These are phyloP conservation scores for Oreotrochilus melanogaster DNA, from an alignment of 2,113 vertebrate species.

Conservation along the genomic window DNA sequence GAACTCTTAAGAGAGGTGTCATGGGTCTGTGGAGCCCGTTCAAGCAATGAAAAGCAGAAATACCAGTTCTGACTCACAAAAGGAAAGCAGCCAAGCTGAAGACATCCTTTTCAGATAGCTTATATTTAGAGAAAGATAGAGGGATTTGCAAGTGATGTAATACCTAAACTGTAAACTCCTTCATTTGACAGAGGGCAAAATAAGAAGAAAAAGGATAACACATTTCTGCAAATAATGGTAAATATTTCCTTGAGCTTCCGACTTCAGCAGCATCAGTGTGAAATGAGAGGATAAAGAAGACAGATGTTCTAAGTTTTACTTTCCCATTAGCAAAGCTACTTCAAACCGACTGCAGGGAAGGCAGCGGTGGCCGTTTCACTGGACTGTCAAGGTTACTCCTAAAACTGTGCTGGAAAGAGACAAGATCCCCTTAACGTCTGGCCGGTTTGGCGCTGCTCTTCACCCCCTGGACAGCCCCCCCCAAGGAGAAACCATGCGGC, in stretches of 20 bases:
- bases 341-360: not conserved
- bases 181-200: not conserved
- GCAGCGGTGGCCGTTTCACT: not conserved
- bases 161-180: not conserved
- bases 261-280: not conserved
- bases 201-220: not conserved
- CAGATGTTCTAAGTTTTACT: not conserved
- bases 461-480: not conserved
- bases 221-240: not conserved
- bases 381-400: not conserved
- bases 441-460: not conserved
- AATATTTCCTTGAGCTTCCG: not conserved
- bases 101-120: not conserved
- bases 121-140: not conserved
- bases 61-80: conserved; percentile 17
- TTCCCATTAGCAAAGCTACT: not conserved
- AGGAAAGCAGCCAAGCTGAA: not conserved
- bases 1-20: not conserved
- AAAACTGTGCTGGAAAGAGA: rapidly evolving
- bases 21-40: not conserved
- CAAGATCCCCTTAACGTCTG: rapidly evolving
- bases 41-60: not conserved
- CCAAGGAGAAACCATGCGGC: not conserved
- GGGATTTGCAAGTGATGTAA: not conserved
- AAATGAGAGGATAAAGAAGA: not conserved